These are phyloP conservation scores for Alaudala cheleensis DNA, from an alignment of 2,113 vertebrate species.

Conservation along the genomic window DNA sequence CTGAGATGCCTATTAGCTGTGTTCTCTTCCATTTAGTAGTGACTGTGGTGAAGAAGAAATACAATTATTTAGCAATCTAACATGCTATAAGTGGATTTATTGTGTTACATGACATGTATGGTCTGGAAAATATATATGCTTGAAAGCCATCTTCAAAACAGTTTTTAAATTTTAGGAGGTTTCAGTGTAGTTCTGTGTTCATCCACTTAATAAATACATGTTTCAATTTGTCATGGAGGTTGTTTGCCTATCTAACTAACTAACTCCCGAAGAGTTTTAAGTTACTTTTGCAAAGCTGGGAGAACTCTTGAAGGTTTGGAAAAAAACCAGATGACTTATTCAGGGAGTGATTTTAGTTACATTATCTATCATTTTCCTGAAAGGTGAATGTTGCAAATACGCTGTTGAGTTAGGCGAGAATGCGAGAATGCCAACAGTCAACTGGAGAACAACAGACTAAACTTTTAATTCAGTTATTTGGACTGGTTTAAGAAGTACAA, in stretches of 20 bases:
- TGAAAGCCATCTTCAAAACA: not conserved
- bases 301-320: not conserved
- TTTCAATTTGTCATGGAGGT: not conserved
- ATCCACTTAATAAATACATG: not conserved
- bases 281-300: not conserved
- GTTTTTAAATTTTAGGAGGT: not conserved
- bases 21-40: not conserved
- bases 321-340: not conserved
- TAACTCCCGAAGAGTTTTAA: not conserved
- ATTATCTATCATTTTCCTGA: not conserved
- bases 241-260: not conserved
- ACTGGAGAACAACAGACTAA: not conserved
- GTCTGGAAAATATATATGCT: fast-evolving
- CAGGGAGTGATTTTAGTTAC: not conserved
- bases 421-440: not conserved
- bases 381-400: not conserved
- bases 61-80: not conserved
- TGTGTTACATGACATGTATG: not conserved
- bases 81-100: not conserved
- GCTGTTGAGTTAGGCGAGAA: not conserved
- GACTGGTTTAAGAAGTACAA: not conserved
- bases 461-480: not conserved
- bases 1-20: not conserved
- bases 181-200: not conserved
- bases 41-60: not conserved